Conservation (phyloP, 2,888 invertebrate genomes). For the Sceliomorpha sp. region DNA sequence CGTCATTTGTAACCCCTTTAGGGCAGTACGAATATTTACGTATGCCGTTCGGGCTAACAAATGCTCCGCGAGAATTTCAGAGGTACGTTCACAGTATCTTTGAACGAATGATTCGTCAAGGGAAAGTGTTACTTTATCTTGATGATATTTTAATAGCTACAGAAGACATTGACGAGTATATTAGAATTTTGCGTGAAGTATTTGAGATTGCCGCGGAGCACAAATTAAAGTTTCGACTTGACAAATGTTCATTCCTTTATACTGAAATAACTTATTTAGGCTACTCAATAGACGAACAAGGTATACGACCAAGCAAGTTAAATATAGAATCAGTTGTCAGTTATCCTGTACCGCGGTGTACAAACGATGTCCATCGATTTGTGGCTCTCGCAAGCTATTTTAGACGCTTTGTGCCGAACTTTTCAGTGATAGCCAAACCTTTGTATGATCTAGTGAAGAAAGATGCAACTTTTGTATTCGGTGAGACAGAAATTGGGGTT, state of each 20-base stretch:
- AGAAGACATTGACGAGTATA: background rate
- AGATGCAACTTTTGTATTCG: constrained; percentile 56
- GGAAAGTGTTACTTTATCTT: constrained; percentile 4
- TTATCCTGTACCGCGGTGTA: constrained; percentile 12
- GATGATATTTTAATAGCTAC: constrained; percentile 8
- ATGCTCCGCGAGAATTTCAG: constrained; percentile 12
- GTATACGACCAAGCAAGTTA: background rate
- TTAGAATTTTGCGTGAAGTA: constrained; percentile 4
- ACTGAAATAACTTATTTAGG: constrained; percentile 5
- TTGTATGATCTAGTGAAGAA: constrained; percentile 11
- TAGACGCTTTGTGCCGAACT: constrained; percentile 1
- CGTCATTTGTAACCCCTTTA: constrained; percentile 6
- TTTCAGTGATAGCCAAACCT: constrained; percentile 6
- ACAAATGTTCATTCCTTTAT: constrained; percentile 4
- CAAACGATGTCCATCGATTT: constrained; percentile 14
- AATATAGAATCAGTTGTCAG: constrained; percentile 2
- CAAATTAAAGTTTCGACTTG: background rate
- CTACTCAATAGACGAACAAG: constrained; percentile 1
- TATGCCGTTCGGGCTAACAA: constrained; percentile 9
- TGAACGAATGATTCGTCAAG: background rate
- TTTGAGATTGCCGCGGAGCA: constrained; percentile 16
- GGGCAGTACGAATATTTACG: constrained; percentile 8
- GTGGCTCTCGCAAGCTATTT: constrained; percentile 8
- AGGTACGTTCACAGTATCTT: constrained; percentile 3
- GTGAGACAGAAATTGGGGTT: constrained; percentile 49